phyloP scores from a whole-genome alignment of 2,113 vertebrate species.

The Heterochromis multidens region DNA sequence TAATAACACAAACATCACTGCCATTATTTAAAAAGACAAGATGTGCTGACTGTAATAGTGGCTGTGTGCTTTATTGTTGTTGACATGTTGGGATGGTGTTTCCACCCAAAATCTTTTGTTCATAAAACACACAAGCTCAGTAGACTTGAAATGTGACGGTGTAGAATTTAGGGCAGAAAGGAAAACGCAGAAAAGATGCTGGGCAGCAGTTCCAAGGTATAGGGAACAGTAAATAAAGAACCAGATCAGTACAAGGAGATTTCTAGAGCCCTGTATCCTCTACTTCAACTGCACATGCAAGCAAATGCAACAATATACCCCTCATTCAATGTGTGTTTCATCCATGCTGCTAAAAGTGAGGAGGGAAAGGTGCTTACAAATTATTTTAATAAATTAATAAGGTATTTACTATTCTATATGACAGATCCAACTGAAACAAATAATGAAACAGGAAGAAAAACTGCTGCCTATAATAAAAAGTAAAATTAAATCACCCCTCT shows the following conservation, averaged over 20 bases:
- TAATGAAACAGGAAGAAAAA: not conserved
- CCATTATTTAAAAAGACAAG: not conserved
- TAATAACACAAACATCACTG: not conserved
- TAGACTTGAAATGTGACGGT: not conserved
- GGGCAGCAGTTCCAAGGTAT: not conserved
- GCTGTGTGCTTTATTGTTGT: not conserved
- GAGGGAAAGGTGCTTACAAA: not conserved
- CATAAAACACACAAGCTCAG: not conserved
- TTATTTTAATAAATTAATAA: not conserved
- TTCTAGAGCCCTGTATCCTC: not conserved
- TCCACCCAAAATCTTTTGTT: not conserved
- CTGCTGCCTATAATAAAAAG: not conserved
- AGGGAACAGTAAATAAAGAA: not conserved
- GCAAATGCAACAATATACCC: not conserved
- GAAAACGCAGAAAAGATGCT: not conserved
- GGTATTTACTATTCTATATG: not conserved
- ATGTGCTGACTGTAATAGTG: not conserved
- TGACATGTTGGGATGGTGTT: not conserved
- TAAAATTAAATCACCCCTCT: not conserved
- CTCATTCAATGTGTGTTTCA: not conserved
- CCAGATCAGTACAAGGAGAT: not conserved
- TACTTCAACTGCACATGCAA: not conserved
- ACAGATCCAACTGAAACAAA: not conserved
- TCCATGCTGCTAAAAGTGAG: not conserved
- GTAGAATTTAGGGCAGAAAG: not conserved